A percentile compares a stretch with the other conserved stretches of the same genome.
Evolutionary conservation across 1,140 invertebrate genomes (phyloP).

Genomic region (Monomorium pharaonis): DNA sequence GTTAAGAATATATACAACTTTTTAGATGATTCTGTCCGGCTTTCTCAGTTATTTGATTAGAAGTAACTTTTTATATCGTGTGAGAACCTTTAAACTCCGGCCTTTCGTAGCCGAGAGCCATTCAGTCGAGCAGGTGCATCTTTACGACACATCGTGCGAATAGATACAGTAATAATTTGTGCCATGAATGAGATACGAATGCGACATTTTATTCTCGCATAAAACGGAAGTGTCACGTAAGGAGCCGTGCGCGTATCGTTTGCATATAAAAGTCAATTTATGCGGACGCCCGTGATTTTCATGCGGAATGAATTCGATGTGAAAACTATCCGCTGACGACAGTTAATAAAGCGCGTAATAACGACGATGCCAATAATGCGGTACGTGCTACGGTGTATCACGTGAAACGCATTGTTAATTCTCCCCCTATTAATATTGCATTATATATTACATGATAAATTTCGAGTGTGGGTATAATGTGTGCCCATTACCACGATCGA

Average conservation of each 20-base stretch:
- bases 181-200: conserved; percentile 6
- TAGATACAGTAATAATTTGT: conserved; percentile 20
- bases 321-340: neutral
- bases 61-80: neutral
- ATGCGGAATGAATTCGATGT: neutral
- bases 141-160: conserved; percentile 2
- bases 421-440: neutral
- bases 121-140: conserved; percentile 3
- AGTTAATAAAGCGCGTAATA: conserved; percentile 19
- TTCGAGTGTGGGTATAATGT: conserved; percentile 11
- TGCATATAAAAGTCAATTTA: neutral
- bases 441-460: conserved; percentile 16
- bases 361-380: neutral
- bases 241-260: neutral
- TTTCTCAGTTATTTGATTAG: neutral
- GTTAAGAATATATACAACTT: too few species aligned
- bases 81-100: neutral
- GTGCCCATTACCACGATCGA: neutral
- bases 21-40: neutral
- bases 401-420: neutral
- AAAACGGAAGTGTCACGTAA: neutral
- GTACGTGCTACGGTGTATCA: neutral
- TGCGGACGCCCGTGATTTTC: conserved; percentile 4
- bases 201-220: conserved; percentile 5
- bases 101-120: neutral